A percentile compares a stretch with the other conserved stretches of the same genome.
phyloP scores from a whole-genome alignment of 2,797 vertebrate species.

The Bryconaethiops microstoma region DNA sequence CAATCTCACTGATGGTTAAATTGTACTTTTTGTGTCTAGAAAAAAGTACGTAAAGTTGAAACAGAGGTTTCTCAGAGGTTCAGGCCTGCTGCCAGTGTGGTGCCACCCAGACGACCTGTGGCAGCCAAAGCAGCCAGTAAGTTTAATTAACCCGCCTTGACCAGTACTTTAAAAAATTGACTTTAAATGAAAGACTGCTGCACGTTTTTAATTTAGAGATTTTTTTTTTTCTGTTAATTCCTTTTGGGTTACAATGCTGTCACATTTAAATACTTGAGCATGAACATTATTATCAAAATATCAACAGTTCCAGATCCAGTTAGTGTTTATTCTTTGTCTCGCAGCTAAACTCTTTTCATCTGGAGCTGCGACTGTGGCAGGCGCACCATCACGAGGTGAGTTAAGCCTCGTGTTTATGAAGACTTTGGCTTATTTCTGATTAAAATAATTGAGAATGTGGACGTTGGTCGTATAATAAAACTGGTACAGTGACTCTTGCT shows the following conservation, averaged over 20 bases:
- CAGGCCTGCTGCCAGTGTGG: slow-evolving; percentile 63
- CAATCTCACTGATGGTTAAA: neutral
- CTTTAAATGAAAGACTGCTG: neutral
- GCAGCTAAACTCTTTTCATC: slow-evolving; percentile 60
- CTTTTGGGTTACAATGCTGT: neutral
- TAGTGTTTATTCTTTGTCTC: neutral
- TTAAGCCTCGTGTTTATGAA: neutral
- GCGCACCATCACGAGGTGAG: slow-evolving; percentile 74
- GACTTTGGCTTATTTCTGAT: neutral
- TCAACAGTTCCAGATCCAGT: neutral
- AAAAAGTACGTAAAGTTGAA: slow-evolving; percentile 69
- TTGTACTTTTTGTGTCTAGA: slow-evolving; percentile 61
- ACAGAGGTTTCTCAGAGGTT: slow-evolving; percentile 46
- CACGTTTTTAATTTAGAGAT: too few species aligned
- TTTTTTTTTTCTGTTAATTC: neutral
- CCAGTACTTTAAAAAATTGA: neutral
- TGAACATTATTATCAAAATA: neutral
- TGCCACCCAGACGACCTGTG: slow-evolving; percentile 57
- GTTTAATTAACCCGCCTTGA: slow-evolving; percentile 6
- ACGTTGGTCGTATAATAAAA: neutral
- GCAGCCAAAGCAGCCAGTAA: slow-evolving; percentile 63
- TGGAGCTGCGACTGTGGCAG: slow-evolving; percentile 74
- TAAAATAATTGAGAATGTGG: neutral
- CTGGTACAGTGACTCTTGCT: too few species aligned
- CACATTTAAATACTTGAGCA: neutral